phyloP scores from a whole-genome alignment of 37 sponge, comb jelly and placozoan species.

The Chondrosia reniformis region DNA sequence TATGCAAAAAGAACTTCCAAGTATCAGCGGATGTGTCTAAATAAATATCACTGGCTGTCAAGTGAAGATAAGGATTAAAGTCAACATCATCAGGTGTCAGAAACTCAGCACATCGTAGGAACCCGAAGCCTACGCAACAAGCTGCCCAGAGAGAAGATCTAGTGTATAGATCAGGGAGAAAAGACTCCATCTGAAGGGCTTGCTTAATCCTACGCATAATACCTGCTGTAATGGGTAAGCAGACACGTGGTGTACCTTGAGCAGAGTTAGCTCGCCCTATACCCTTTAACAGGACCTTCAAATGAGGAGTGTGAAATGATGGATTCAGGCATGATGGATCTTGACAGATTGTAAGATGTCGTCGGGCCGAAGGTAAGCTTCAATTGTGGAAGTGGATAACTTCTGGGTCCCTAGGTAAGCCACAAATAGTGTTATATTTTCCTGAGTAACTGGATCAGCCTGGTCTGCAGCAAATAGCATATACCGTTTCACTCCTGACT shows the following conservation, averaged over 20 bases:
- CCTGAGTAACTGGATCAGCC: neutral
- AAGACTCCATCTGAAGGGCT: neutral
- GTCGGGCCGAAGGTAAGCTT: constrained; percentile 1
- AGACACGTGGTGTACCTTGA: neutral
- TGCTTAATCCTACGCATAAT: neutral
- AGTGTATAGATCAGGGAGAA: neutral
- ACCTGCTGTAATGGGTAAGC: neutral
- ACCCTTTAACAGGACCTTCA: neutral
- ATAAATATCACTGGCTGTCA: neutral
- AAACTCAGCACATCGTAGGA: neutral
- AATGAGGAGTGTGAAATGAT: constrained; percentile 4
- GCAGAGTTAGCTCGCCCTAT: neutral
- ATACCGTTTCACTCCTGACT: neutral
- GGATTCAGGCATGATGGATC: neutral
- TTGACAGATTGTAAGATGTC: neutral
- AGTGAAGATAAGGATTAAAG: neutral
- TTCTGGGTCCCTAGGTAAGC: neutral
- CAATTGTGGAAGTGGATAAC: constrained; percentile 11
- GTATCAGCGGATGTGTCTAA: neutral
- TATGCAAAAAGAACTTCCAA: neutral
- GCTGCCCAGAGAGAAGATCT: neutral
- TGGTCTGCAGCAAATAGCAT: neutral
- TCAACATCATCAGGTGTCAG: neutral
- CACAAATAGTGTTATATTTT: neutral
- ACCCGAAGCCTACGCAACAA: constrained; percentile 1